Evolutionary conservation across 2,113 vertebrate species (phyloP), one percentile per base, ranked within the genome.

Genomic region (Chascanopsetta lugubris): DNA sequence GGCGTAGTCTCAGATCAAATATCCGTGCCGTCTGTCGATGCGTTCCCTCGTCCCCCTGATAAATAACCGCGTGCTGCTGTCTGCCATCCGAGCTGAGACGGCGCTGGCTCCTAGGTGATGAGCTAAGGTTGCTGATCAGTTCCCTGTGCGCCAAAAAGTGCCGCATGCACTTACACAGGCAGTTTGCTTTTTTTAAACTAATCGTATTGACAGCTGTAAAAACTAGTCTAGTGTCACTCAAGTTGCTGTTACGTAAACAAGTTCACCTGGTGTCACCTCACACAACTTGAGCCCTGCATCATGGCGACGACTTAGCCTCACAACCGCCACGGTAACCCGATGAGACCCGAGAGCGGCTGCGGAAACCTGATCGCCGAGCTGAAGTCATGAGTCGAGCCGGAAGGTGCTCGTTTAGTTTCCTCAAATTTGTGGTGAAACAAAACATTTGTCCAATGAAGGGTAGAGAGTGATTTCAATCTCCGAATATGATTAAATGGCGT

Each of bases 1-100:
- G 38, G 36, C 56, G 45, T 17, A 50, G 49, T 26, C 58, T 84
- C 38, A 66, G 69, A 84, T 80, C 72, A 85, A 84, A 82, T 70
- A 70, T 77, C 48, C 54, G 71, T 65, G 49, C 48, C 27, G 29
- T 30, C 59, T 72, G 78, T 66, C 68, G 67, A 77, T 64, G 61
- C 36, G 49, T 72, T 78, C 75, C 72, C 49, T 77, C 51, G 22
- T 63, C 61, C 42, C 21, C 48, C 51, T 75, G 81, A 80, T 82
- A 67, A 79, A 84, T 77, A 84, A 72, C 55, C 61, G 64, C 67
- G 61, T 34, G 12, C 40, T 62, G 56, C 43, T 63, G 61, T 47
- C 30, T 30, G 46, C 55, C 24, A 24, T 51, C 69, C 2, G 5
- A 36, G 50, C 54, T 21, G 50, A 60, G 12, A 43, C 42, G 13